Base-by-base conservation (phyloP, 1,140 invertebrate species). In the Oscheius sp. region DNA sequence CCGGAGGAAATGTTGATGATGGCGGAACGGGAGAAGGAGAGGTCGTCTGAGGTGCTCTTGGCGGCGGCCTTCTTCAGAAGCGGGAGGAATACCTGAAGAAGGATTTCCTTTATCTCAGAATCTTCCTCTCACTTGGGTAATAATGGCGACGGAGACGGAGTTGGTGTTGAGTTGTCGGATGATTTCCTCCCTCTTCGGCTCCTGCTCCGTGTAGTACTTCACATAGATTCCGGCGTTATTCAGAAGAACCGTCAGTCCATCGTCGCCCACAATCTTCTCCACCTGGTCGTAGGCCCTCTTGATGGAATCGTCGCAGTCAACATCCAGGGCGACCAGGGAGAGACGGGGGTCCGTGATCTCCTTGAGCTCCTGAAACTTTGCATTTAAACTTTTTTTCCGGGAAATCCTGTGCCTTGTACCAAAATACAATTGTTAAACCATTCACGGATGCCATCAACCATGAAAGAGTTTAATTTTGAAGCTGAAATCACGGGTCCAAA, bases 181-280 rank as follows among this genome's bases (percentile, higher is more conserved):
- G 28, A 71, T 34, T 49, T 42, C 45, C 18, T 64, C 36, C n/a
- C 69, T n/a, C 31, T 38, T 34, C 23, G 64, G 63, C 31, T 71
- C 61, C 3, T 49, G 31, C 32, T 71, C 46, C 7, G 29, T 62
- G 28, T 45, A 59, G 58, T 71, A 71, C 7, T 38, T 38, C 15
- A 65, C 59, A 10, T 62, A 32, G 15, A 72, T 66, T 35, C 73
- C 73, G 36, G 73, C 73, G 45, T 75, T 75, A 34, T 75, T 75
- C 15, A 75, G 64, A 1, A 75, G 42, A 7, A 71, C 38, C 36
- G 46, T 71, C 35, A 71, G 23, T 36, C 69, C 69, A 49, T 52
- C 28, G 46, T 71, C 61, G 13, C 69, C 69, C n/a, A 71, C 69
- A 23, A 71, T 36, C 64, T 71, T 71, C 34, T 71, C 69, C 3